Evolutionary conservation across 2,797 vertebrate genomes (phyloP).

Genomic region (Bradypodion ventrale): DNA sequence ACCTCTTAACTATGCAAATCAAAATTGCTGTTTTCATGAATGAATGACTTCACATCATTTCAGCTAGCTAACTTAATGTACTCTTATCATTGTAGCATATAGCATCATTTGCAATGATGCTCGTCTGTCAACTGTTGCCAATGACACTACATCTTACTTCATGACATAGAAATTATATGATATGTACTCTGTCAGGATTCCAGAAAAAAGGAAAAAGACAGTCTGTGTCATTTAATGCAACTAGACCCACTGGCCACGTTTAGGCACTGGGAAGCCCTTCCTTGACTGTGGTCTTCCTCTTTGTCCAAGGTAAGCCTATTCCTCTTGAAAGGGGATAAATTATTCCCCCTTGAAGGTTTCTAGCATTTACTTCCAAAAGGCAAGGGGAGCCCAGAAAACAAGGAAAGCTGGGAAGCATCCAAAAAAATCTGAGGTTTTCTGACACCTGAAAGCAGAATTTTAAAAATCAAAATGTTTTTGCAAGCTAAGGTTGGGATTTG

Average conservation of each 20-base stretch:
- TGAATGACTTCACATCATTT: conserved; percentile 54
- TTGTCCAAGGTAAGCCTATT: not conserved
- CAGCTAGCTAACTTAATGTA: conserved; percentile 37
- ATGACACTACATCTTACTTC: not conserved
- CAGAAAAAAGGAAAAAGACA: not conserved
- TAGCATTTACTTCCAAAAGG: too few relatives aligned
- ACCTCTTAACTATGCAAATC: conserved; percentile 55
- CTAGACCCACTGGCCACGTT: too few relatives aligned
- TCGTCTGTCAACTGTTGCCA: not conserved
- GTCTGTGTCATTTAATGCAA: too few relatives aligned
- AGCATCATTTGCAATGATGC: not conserved
- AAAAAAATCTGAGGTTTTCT: not conserved
- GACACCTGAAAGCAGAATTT: not conserved
- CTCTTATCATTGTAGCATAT: not conserved
- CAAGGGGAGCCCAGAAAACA: too few relatives aligned
- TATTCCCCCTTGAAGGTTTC: not conserved
- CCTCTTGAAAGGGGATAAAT: not conserved
- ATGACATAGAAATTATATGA: not conserved
- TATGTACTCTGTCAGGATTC: not conserved
- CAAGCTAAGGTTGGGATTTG: not conserved
- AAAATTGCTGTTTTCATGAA: conserved; percentile 53
- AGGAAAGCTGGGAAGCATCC: not conserved
- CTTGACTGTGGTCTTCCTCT: not conserved
- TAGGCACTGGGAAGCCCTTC: not conserved
- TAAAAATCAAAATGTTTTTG: not conserved